Conservation (phyloP, 1,140 invertebrate genomes). For the Papilio helenus region DNA sequence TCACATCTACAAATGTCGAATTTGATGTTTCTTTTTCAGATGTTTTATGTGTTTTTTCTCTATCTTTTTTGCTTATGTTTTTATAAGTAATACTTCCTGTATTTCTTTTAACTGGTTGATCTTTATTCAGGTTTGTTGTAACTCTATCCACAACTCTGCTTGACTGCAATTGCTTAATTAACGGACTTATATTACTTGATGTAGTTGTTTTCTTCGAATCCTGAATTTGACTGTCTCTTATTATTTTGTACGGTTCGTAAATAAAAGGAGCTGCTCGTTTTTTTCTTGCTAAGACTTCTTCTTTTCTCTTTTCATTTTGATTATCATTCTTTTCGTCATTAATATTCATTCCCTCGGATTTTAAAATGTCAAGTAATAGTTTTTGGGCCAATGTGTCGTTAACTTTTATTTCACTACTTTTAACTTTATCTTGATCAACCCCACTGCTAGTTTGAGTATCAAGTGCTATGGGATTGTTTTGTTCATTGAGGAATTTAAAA, state of each 20-base stretch:
- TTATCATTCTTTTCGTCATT: not conserved
- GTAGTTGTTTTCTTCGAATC: conserved; percentile 76
- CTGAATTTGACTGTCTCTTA: conserved; percentile 67
- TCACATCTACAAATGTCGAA: conserved; percentile 66
- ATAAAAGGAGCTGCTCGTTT: conserved; percentile 73
- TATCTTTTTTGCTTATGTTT: conserved; percentile 72
- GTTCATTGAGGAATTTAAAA: conserved; percentile 47
- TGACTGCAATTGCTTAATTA: conserved; percentile 75
- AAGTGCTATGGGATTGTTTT: conserved; percentile 32
- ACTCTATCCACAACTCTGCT: conserved; percentile 70
- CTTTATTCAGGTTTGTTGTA: conserved; percentile 58
- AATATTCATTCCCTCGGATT: conserved; percentile 37
- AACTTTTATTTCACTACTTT: conserved; percentile 28
- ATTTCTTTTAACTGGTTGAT: conserved; percentile 61
- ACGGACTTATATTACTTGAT: conserved; percentile 71
- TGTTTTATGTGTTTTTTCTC: conserved; percentile 49
- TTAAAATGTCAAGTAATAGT: conserved; percentile 51
- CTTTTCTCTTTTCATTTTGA: conserved; percentile 21
- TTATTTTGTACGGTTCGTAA: conserved; percentile 80
- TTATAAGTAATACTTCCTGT: conserved; percentile 59
- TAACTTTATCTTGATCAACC: not conserved
- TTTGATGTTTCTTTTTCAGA: conserved; percentile 46
- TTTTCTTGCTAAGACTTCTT: conserved; percentile 49
- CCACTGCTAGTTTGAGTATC: conserved; percentile 40
- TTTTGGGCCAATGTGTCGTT: conserved; percentile 42